These are phyloP conservation scores for Amorpha juglandis DNA, from an alignment of 2,888 invertebrate species.

Conservation along the genomic window DNA sequence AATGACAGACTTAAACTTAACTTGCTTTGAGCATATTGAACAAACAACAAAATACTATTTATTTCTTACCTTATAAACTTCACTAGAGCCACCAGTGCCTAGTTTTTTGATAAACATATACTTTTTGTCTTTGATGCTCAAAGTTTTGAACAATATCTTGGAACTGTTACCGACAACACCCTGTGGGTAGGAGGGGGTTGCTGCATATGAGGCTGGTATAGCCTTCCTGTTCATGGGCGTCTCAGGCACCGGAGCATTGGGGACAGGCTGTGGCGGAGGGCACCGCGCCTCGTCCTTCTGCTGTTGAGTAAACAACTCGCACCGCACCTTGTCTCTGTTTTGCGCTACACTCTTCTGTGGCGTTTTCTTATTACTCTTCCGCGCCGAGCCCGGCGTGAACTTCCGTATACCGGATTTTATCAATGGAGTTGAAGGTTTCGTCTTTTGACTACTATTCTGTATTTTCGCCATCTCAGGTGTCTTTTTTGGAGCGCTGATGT, in stretches of 20 bases:
- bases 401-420: conserved; percentile 71
- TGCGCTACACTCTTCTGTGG: conserved; percentile 53
- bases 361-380: conserved; percentile 62
- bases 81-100: conserved; percentile 95
- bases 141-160: conserved; percentile 75
- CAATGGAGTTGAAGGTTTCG: conserved; percentile 66
- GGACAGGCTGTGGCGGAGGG: conserved; percentile 36
- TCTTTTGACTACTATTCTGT: conserved; percentile 54
- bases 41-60: too few species aligned
- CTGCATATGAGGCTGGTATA: conserved; percentile 59
- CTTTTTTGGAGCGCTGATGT: conserved; percentile 50
- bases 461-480: conserved; percentile 61
- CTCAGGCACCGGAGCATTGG: conserved; percentile 53
- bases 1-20: too few species aligned
- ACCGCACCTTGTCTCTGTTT: conserved; percentile 69
- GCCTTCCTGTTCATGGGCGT: conserved; percentile 66
- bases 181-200: conserved; percentile 77
- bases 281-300: conserved; percentile 47
- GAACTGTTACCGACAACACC: conserved; percentile 57
- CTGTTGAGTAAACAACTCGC: conserved; percentile 64
- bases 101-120: conserved; percentile 90
- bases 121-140: conserved; percentile 87
- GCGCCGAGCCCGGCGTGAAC: conserved; percentile 67
- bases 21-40: too few species aligned
- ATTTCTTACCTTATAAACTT: conserved; percentile 86